Conservation (phyloP, 2,888 invertebrate species). For the Diploptera punctata region DNA sequence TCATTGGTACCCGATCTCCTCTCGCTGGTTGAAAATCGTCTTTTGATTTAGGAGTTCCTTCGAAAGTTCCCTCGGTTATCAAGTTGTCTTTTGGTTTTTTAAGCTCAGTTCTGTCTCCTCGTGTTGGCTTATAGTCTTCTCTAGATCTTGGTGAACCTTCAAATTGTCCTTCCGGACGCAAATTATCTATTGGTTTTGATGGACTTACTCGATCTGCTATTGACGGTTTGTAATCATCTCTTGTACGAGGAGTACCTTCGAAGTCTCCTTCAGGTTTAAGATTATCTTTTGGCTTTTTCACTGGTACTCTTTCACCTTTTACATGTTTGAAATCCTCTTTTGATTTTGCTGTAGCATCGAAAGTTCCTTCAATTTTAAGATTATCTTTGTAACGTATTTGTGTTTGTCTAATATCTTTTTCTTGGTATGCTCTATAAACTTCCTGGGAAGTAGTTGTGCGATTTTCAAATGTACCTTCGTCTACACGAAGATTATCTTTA, state of each 20-base stretch:
- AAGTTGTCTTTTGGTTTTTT: conserved; percentile 56
- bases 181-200: conserved; percentile 54
- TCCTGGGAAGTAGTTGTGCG: conserved; percentile 25
- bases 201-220: conserved; percentile 47
- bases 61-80: conserved; percentile 59
- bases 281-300: conserved; percentile 53
- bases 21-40: conserved; percentile 51
- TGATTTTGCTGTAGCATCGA: conserved; percentile 45
- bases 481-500: conserved; percentile 34
- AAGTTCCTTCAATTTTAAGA: conserved; percentile 57
- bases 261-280: conserved; percentile 60
- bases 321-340: conserved; percentile 24
- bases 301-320: conserved; percentile 15
- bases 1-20: conserved; percentile 47
- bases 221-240: conserved; percentile 41
- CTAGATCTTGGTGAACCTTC: conserved; percentile 24
- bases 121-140: conserved; percentile 3
- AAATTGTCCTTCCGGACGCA: conserved; percentile 60
- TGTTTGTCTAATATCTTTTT: conserved; percentile 39
- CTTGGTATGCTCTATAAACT: not conserved
- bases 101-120: conserved; percentile 54
- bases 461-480: conserved; percentile 24
- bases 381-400: conserved; percentile 43
- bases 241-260: conserved; percentile 46
- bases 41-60: conserved; percentile 56